Base-by-base conservation (phyloP, 2,888 invertebrate species). In the Adelognathus sp. region DNA sequence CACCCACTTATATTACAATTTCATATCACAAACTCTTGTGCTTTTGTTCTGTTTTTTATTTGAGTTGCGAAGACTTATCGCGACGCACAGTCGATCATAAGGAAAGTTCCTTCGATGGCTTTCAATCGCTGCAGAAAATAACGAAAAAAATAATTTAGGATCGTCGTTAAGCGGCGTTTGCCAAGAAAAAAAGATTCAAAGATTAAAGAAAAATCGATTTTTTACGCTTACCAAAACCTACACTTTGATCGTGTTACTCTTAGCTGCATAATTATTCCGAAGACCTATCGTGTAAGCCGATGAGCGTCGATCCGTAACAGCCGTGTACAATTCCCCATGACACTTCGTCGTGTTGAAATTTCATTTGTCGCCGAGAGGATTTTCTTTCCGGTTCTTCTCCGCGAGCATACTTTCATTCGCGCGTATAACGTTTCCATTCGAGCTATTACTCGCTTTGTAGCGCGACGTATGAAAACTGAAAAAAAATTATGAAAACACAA, bases 221-320 rank as follows among this genome's bases (percentile, higher is more conserved):
- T n/a, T 76, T 85, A 86, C 81, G 82, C 82, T 84, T 88, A 85
- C 80, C 77, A 82, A 81, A 85, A 86, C 71, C 83, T 76, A 77
- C n/a, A n/a, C 61, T 82, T 81, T 81, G 79, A 84, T 82, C 74
- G 73, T 73, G 70, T 81, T 72, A 69, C 69, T 80, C 67, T 79
- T 84, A 83, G 80, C 82, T 81, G 82, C 81, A 60, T 85, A 84
- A 77, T 79, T 71, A 70, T 81, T 80, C 44, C 41, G 60, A 81
- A 67, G 77, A 73, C 78, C 79, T 66, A 56, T 61, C 61, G 36
- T 52, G 56, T n/a, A 50, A n/a, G 46, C 50, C 67, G 67, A 46
- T 77, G 39, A 11, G 18, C 27, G 63, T 69, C 56, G 50, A 69
- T 69, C 39, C 63, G 63, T 56, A 78, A 73, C 67, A 63, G 41